A percentile compares a stretch with the other conserved stretches of the same genome.
phyloP scores from a whole-genome alignment of 2,797 vertebrate genomes.

The Sylvia borin region DNA sequence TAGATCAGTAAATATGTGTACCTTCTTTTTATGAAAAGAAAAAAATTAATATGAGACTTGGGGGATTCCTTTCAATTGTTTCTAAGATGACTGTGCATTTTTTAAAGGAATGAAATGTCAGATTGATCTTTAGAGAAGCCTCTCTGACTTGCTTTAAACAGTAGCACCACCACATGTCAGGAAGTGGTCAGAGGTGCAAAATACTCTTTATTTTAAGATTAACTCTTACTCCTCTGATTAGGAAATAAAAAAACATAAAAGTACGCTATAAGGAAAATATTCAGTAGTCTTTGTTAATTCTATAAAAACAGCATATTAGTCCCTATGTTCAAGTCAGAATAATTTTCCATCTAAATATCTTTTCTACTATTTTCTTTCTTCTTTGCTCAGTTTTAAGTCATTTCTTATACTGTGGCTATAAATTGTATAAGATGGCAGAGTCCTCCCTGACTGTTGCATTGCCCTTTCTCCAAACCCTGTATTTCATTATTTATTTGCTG shows the following conservation, averaged over 20 bases:
- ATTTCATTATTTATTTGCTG: background rate
- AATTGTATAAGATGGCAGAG: background rate
- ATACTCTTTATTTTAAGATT: background rate
- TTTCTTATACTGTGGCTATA: background rate
- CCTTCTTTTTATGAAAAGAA: background rate
- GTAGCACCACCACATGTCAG: conserved; percentile 62
- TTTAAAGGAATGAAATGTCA: background rate
- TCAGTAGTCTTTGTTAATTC: background rate
- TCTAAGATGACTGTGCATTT: conserved; percentile 35
- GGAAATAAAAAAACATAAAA: background rate
- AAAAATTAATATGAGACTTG: background rate
- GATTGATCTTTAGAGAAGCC: background rate
- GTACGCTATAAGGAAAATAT: background rate
- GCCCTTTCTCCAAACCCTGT: background rate
- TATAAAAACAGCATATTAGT: background rate
- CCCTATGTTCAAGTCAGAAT: background rate
- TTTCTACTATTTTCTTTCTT: background rate
- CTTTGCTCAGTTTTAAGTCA: background rate
- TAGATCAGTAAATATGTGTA: background rate
- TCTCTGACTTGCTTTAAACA: conserved; percentile 37
- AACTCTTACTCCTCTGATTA: background rate
- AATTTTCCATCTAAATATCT: background rate
- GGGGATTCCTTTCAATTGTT: background rate
- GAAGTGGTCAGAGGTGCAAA: conserved; percentile 30
- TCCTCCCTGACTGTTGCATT: background rate